Evolutionary conservation across 2,797 vertebrate genomes (phyloP), one percentile per base, ranked within the genome.

Genomic region (Momotus momota): DNA sequence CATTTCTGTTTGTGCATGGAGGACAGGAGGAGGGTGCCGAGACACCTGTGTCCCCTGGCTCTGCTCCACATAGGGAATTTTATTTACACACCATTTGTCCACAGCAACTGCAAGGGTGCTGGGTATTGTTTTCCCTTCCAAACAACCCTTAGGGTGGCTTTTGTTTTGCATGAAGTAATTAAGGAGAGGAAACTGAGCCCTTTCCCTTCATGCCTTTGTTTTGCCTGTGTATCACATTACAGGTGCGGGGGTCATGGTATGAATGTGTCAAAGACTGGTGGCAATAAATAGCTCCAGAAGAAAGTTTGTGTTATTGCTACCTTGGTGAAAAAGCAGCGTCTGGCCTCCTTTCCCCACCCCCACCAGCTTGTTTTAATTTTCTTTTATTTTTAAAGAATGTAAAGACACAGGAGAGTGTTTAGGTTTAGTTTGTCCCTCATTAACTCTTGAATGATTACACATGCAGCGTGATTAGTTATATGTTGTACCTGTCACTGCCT

Each of bases 351-450:
- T 35, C 35, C 35, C 35, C 35, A 35, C 35, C 35, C 35, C 35
- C 35, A 35, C 35, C 35, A 35, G 35, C 35, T 35, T 45, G 4
- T 57, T 43, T 64, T 64, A 26, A 12, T 65, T 70, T 89, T 64
- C 21, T 60, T 73, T 70, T 81, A 26, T 58, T 91, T 81, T 57
- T n/a, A 55, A 71, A 80, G 35, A 75, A 69, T 20, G 5, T 69
- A 66, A 93, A 77, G 71, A 29, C 89, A 81, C 82, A 33, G 70
- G 91, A 96, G 85, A 96, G 55, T 27, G 3, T 87, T 96, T 90
- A 93, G 60, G 57, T 96, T 93, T 91, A 64, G 66, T 94, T 96
- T 94, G 94, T 93, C 93, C 81, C 92, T 97, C 96, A 95, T 98
- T 98, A 97, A 95, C 88, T 97, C 95, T 88, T 93, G 75, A 96